Conservation (phyloP, 2,113 vertebrate species). For the Drymodes brunneopygia region DNA sequence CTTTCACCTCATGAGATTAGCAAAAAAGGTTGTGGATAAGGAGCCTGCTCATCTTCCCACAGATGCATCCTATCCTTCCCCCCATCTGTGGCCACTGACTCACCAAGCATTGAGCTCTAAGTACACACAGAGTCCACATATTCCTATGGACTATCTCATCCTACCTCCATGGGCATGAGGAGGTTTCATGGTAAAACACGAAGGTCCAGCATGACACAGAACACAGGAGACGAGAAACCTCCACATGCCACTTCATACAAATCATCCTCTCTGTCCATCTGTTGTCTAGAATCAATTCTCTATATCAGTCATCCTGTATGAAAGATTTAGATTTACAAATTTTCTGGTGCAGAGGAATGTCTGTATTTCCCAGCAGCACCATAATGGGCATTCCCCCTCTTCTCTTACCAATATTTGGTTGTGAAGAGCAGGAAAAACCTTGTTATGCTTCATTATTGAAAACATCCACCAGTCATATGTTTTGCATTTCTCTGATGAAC, state of each 20-base stretch:
- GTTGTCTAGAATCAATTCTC: background rate
- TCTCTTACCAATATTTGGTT: background rate
- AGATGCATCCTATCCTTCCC: background rate
- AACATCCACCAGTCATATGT: background rate
- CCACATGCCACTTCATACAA: background rate
- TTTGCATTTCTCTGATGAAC: background rate
- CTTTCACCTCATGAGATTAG: background rate
- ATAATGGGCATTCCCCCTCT: background rate
- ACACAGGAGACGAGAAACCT: background rate
- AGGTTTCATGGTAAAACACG: background rate
- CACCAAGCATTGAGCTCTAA: background rate
- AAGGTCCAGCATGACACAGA: background rate
- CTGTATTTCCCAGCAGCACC: background rate
- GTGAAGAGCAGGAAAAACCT: background rate
- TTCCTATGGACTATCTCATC: background rate
- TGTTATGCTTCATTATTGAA: background rate
- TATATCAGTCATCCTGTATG: background rate
- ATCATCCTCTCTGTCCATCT: background rate
- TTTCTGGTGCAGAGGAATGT: background rate
- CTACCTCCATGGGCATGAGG: accelerated
- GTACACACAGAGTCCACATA: accelerated
- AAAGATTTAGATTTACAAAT: background rate
- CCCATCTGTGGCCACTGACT: background rate
- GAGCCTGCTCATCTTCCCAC: background rate
- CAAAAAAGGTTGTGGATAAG: background rate